Conservation (phyloP, 1,140 invertebrate genomes). For the Drosophila novamexicana region DNA sequence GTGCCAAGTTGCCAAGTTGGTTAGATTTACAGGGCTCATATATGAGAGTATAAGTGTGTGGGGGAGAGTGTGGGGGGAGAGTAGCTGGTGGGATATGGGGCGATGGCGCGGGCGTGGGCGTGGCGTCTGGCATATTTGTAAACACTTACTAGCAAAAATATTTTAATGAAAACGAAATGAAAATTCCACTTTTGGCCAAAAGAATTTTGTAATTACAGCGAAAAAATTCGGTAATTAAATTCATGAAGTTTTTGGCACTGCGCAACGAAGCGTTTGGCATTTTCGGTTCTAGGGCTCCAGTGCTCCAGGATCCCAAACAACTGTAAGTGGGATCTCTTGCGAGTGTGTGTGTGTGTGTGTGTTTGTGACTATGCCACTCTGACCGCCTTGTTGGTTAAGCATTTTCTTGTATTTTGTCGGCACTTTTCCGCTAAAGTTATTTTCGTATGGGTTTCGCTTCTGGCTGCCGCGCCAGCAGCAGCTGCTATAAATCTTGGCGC, state of each 20-base stretch:
- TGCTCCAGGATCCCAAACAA: conserved; percentile 1
- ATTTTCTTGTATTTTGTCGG: conserved; percentile 81
- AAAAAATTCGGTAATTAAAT: conserved; percentile 81
- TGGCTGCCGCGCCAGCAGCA: conserved; percentile 9
- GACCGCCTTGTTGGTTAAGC: conserved; percentile 74
- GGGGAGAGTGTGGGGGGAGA: conserved; percentile 4
- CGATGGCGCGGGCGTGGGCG: conserved; percentile 7
- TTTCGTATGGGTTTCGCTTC: conserved; percentile 69
- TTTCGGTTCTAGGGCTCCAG: conserved; percentile 29
- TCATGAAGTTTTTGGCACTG: conserved; percentile 72
- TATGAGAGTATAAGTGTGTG: not conserved
- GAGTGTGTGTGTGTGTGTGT: conserved; percentile 19
- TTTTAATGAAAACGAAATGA: conserved; percentile 82
- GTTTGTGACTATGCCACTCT: conserved; percentile 27
- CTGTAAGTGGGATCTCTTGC: conserved; percentile 24
- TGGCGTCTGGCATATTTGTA: conserved; percentile 61
- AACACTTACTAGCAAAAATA: conserved; percentile 74
- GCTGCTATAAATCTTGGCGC: conserved; percentile 70
- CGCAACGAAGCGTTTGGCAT: conserved; percentile 54
- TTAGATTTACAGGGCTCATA: conserved; percentile 14
- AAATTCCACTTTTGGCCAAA: conserved; percentile 79
- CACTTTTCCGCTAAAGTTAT: conserved; percentile 81
- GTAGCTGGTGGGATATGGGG: not conserved
- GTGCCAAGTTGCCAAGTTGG: conserved; percentile 8
- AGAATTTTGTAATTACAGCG: conserved; percentile 82